Conservation (phyloP, 1,140 invertebrate genomes). For the Agrilus planipennis region DNA sequence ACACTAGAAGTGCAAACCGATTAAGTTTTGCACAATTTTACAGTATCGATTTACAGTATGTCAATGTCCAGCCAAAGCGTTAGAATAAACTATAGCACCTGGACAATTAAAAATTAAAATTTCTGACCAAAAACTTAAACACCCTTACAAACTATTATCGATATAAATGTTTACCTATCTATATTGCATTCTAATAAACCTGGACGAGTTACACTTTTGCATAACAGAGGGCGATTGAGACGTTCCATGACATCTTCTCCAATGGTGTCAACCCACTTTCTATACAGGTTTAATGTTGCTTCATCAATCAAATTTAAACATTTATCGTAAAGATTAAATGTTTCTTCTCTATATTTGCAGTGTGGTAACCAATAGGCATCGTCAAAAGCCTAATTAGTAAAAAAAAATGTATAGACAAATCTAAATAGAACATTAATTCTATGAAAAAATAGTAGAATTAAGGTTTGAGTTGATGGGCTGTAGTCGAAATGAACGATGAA, state of each 20-base stretch:
- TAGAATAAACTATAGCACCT: too few species aligned
- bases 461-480: too few species aligned
- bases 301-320: conserved; percentile 54
- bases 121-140: too few species aligned
- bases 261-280: conserved; percentile 48
- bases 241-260: conserved; percentile 46
- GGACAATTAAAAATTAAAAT: too few species aligned
- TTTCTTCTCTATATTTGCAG: conserved; percentile 56
- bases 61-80: too few species aligned
- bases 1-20: too few species aligned
- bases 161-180: conserved; percentile 42
- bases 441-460: too few species aligned
- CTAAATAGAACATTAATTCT: too few species aligned
- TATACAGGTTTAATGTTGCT: conserved; percentile 45
- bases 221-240: conserved; percentile 60
- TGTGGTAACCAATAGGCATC: conserved; percentile 58
- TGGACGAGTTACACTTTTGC: conserved; percentile 45
- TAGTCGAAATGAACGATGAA: too few species aligned
- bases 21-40: too few species aligned
- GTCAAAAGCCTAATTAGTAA: conserved; percentile 40
- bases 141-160: too few species aligned
- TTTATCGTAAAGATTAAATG: conserved; percentile 51
- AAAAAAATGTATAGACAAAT: too few species aligned
- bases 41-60: not conserved
- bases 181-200: conserved; percentile 70